phyloP scores from a whole-genome alignment of 2,888 invertebrate species.

The Stenolophus ochropezus region DNA sequence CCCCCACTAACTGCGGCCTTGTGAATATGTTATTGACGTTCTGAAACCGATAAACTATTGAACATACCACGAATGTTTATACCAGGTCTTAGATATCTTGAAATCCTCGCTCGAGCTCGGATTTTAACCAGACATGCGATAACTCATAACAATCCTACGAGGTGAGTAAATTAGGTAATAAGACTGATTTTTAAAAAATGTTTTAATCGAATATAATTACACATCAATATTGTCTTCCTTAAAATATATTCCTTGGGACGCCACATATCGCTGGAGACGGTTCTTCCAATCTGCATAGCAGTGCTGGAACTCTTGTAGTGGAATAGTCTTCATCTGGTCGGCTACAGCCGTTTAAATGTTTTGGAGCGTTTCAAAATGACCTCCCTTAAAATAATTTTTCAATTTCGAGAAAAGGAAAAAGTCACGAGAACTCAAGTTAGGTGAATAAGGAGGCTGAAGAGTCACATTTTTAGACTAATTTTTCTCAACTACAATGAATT shows the following conservation, averaged over 20 bases:
- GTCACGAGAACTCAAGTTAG: not conserved
- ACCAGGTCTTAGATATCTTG: no score
- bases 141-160: no score
- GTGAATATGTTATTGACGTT: no score
- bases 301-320: not conserved
- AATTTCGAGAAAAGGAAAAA: not conserved
- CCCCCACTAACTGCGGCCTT: no score
- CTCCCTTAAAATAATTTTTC: not conserved
- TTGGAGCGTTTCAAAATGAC: not conserved
- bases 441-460: not conserved
- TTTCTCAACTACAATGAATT: not conserved
- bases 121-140: no score
- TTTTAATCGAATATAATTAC: not conserved
- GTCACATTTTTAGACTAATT: not conserved
- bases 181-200: not conserved
- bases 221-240: not conserved
- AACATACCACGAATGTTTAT: no score
- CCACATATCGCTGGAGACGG: not conserved
- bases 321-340: not conserved
- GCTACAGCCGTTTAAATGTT: not conserved
- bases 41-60: no score
- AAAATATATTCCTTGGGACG: not conserved
- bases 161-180: not conserved
- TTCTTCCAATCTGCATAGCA: not conserved
- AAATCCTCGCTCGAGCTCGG: no score